phyloP scores from a whole-genome alignment of 2,797 vertebrate genomes.

The Rhinella marina region DNA sequence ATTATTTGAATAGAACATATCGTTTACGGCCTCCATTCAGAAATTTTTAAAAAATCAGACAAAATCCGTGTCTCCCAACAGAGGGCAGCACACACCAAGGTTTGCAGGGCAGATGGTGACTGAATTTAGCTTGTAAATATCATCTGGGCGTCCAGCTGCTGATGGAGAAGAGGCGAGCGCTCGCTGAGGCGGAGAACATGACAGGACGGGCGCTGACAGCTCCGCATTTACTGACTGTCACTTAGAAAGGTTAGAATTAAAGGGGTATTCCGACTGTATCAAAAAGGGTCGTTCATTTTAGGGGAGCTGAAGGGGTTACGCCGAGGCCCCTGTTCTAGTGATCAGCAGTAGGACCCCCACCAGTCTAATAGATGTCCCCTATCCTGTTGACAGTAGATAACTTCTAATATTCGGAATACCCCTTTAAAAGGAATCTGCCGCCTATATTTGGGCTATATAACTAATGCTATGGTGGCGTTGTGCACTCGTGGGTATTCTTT shows the following conservation, averaged over 20 bases:
- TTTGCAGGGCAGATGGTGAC: slow-evolving; percentile 31
- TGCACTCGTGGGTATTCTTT: no score
- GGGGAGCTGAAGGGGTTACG: no score
- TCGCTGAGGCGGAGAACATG: slow-evolving; percentile 7
- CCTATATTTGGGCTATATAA: no score
- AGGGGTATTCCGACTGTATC: no score
- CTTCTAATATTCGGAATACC: no score
- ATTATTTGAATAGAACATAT: not conserved
- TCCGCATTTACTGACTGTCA: slow-evolving; percentile 9
- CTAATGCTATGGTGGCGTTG: no score
- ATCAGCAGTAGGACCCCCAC: no score
- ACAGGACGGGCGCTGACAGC: slow-evolving; percentile 1
- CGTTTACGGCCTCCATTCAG: not conserved
- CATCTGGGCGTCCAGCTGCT: slow-evolving; percentile 27
- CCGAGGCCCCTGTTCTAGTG: no score
- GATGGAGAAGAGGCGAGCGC: slow-evolving; percentile 16
- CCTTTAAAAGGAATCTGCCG: no score
- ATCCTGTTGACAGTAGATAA: no score
- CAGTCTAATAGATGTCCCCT: no score
- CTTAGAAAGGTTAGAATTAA: not conserved
- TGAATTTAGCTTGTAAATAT: not conserved
- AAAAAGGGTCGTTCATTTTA: no score
- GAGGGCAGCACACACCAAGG: slow-evolving; percentile 34
- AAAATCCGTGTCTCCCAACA: slow-evolving; percentile 1
- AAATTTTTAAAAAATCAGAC: not conserved